Evolutionary conservation across 2,888 invertebrate species (phyloP).

Genomic region (Orthosia gothica): DNA sequence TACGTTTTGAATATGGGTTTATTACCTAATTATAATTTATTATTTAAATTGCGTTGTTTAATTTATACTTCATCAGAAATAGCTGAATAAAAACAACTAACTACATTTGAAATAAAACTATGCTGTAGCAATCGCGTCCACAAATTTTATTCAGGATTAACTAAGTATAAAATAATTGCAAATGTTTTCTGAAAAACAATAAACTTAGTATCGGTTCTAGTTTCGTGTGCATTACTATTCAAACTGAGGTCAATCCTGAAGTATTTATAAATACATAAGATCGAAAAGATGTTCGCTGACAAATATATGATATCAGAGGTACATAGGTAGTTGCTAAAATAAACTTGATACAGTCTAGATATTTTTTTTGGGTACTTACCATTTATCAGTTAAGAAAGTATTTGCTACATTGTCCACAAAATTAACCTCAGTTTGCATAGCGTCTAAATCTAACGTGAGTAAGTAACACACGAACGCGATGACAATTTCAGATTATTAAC

Average conservation of each 20-base stretch:
- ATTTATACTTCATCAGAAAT: background rate
- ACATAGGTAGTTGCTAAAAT: background rate
- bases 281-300: background rate
- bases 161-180: slow-evolving; percentile 21
- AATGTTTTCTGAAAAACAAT: slow-evolving; percentile 7
- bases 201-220: background rate
- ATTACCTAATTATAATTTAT: slow-evolving; percentile 26
- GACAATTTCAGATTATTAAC: slow-evolving; percentile 39
- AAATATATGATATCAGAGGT: background rate
- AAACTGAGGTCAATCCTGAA: slow-evolving; percentile 28
- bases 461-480: slow-evolving; percentile 35
- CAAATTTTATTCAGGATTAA: slow-evolving; percentile 10
- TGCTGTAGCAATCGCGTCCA: slow-evolving; percentile 22
- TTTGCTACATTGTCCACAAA: background rate
- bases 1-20: slow-evolving; percentile 49
- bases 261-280: background rate
- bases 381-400: background rate
- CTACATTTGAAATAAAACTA: slow-evolving; percentile 32
- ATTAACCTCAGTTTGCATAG: slow-evolving; percentile 9
- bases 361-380: too few species aligned
- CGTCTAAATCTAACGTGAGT: slow-evolving; percentile 44
- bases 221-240: slow-evolving; percentile 24
- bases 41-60: slow-evolving; percentile 13
- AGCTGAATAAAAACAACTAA: slow-evolving; percentile 13
- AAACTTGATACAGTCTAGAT: background rate